Percentiles rank a stretch among this genome's conserved stretches.
These are phyloP conservation scores for Toxotes jaculatrix DNA, from an alignment of 2,113 vertebrate species.

Conservation along the genomic window DNA sequence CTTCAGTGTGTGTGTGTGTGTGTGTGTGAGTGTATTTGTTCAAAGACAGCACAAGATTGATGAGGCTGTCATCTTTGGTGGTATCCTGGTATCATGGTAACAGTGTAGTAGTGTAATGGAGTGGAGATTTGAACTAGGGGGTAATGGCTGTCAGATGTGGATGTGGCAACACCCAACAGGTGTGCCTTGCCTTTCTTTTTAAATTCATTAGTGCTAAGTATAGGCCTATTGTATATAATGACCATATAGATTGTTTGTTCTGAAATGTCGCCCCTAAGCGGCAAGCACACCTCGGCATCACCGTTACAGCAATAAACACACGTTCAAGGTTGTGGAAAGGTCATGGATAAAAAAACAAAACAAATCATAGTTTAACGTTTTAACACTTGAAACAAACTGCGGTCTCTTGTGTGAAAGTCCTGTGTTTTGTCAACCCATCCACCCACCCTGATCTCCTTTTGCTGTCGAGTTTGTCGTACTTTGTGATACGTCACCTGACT, in stretches of 20 bases:
- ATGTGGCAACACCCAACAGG: conserved; percentile 52
- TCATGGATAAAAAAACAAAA: too few relatives aligned
- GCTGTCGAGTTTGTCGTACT: background rate
- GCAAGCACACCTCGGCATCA: too few relatives aligned
- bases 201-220: background rate
- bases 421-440: too few relatives aligned
- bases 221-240: background rate
- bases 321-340: too few relatives aligned
- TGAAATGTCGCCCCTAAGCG: background rate
- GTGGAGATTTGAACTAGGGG: conserved; percentile 31
- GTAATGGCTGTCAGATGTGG: conserved; percentile 65
- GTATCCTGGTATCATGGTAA: conserved; percentile 59
- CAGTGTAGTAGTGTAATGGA: conserved; percentile 44
- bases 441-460: background rate
- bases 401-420: too few relatives aligned
- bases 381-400: too few relatives aligned
- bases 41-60: conserved; percentile 73
- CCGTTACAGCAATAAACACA: too few relatives aligned
- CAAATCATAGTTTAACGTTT: too few relatives aligned
- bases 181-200: conserved; percentile 16
- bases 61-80: conserved; percentile 69
- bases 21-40: conserved; percentile 45
- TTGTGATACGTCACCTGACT: background rate
- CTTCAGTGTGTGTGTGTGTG: conserved; percentile 47
- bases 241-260: background rate